Evolutionary conservation across 1,140 invertebrate genomes (phyloP).

Genomic region (Drosophila navojoa): DNA sequence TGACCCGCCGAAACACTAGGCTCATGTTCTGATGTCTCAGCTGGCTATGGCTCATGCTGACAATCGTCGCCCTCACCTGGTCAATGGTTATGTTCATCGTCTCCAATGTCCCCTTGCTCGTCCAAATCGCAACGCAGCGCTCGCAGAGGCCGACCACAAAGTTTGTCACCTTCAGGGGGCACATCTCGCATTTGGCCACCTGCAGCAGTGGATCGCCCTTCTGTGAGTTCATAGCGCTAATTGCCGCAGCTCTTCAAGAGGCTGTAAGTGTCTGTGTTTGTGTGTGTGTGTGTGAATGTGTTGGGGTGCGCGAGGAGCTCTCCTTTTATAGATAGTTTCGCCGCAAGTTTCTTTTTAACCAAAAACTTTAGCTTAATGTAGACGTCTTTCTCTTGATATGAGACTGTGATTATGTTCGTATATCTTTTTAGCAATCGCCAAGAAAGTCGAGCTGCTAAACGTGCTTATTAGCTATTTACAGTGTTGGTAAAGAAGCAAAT

Average conservation of each 20-base stretch:
- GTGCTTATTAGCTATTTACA: background rate
- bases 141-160: conserved; percentile 45
- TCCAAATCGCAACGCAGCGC: conserved; percentile 46
- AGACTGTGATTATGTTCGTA: too few relatives aligned
- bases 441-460: too few relatives aligned
- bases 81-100: conserved; percentile 4
- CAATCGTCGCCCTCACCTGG: conserved; percentile 24
- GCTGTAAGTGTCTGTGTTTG: too few relatives aligned
- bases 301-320: background rate
- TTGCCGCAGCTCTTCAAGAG: background rate
- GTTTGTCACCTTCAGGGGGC: conserved; percentile 30
- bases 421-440: background rate
- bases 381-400: too few relatives aligned
- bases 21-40: conserved; percentile 4
- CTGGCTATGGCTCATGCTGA: conserved; percentile 1
- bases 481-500: background rate
- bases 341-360: too few relatives aligned
- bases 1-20: conserved; percentile 21
- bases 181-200: conserved; percentile 52
- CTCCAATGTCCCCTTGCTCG: background rate
- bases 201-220: conserved; percentile 25
- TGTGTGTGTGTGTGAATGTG: too few relatives aligned
- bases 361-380: background rate
- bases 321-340: background rate
- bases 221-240: conserved; percentile 22